Evolutionary conservation across 2,888 invertebrate species (phyloP).

Genomic region (Pammene fasciana): DNA sequence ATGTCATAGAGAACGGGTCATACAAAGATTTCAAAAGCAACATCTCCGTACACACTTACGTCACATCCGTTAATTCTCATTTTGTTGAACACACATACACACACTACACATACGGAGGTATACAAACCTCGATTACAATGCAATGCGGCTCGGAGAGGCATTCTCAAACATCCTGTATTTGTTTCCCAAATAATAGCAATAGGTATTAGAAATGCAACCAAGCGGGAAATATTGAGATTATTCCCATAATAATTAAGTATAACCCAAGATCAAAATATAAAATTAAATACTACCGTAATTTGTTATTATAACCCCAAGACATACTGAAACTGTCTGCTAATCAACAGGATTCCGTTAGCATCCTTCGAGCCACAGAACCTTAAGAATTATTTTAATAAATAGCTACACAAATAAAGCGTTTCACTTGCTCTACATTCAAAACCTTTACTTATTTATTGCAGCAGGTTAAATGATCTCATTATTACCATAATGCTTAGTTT

Average conservation of each 20-base stretch:
- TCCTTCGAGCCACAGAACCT: not conserved
- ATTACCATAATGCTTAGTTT: conserved; percentile 27
- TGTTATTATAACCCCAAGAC: too few species aligned
- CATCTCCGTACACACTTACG: conserved; percentile 18
- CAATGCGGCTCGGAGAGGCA: conserved; percentile 23
- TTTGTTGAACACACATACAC: conserved; percentile 13
- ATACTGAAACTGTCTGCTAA: too few species aligned
- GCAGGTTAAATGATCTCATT: conserved; percentile 12
- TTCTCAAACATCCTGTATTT: conserved; percentile 44
- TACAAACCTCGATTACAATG: conserved; percentile 27
- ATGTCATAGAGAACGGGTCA: conserved; percentile 18
- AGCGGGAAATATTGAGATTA: not conserved
- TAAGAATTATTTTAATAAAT: not conserved
- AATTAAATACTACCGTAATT: too few species aligned
- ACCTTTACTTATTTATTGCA: conserved; percentile 23
- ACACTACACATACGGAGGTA: conserved; percentile 2
- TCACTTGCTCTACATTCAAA: conserved; percentile 2
- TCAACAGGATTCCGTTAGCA: not conserved
- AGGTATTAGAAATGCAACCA: conserved; percentile 30
- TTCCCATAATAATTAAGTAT: not conserved
- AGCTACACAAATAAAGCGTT: not conserved
- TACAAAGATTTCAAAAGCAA: conserved; percentile 25
- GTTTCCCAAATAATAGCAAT: conserved; percentile 41
- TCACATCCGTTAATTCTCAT: conserved; percentile 36
- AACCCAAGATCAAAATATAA: too few species aligned